Evolutionary conservation across 1,140 invertebrate genomes (phyloP).

Genomic region (Heliconius himera): DNA sequence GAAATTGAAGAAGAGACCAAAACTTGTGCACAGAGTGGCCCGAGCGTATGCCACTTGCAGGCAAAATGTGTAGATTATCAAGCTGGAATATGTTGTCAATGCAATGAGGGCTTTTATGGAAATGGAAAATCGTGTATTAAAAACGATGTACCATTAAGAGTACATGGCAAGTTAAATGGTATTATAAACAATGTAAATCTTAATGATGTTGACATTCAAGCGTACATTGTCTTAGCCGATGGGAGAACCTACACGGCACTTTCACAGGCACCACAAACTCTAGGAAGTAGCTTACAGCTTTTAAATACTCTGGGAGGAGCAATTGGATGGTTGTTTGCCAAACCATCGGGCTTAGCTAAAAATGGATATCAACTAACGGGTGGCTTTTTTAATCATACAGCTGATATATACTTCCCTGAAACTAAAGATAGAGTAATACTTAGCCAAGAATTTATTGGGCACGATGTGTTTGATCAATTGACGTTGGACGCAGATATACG

Average conservation of each 20-base stretch:
- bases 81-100: conserved; percentile 94
- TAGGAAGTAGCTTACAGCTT: conserved; percentile 91
- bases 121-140: conserved; percentile 95
- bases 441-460: conserved; percentile 90
- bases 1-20: conserved; percentile 72
- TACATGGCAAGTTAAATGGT: conserved; percentile 92
- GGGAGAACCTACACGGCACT: conserved; percentile 95
- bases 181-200: conserved; percentile 89
- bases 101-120: conserved; percentile 90
- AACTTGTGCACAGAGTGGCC: conserved; percentile 82
- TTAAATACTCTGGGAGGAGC: conserved; percentile 89
- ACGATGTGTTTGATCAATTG: conserved; percentile 96
- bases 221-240: conserved; percentile 94
- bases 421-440: conserved; percentile 88
- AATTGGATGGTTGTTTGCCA: conserved; percentile 96
- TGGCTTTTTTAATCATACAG: conserved; percentile 91
- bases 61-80: conserved; percentile 92
- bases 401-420: conserved; percentile 87
- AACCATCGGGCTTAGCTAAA: conserved; percentile 85
- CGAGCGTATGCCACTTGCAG: conserved; percentile 89
- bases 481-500: conserved; percentile 89
- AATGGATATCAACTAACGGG: conserved; percentile 95
- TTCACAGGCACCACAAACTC: conserved; percentile 86
- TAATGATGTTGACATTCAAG: conserved; percentile 92
- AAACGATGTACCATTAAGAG: conserved; percentile 89